These are phyloP conservation scores for Parnassius smintheus DNA, from an alignment of 2,888 invertebrate species.

Conservation along the genomic window DNA sequence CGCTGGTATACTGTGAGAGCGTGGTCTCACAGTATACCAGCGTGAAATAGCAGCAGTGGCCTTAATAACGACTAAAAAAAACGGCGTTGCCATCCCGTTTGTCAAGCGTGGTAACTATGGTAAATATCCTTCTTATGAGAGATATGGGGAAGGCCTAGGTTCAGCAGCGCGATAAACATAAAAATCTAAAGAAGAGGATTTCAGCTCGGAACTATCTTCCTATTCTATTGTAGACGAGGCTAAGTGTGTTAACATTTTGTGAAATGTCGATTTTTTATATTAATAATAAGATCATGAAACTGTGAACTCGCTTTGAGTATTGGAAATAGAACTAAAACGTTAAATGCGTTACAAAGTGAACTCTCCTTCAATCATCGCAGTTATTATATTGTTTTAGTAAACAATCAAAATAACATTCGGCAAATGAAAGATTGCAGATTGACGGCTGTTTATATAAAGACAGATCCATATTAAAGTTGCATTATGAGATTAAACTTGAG, in stretches of 20 bases:
- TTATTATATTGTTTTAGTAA: slow-evolving; percentile 37
- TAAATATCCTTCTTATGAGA: no score
- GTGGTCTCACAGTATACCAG: no score
- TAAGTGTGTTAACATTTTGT: not conserved
- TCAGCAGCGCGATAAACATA: no score
- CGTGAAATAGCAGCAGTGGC: no score
- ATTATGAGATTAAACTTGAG: not conserved
- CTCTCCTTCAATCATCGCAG: slow-evolving; percentile 32
- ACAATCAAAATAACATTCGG: slow-evolving; percentile 29
- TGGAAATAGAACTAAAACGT: slow-evolving; percentile 11
- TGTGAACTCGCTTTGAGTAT: slow-evolving; percentile 5
- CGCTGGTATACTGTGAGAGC: no score
- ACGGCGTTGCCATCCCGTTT: no score
- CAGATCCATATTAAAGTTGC: slow-evolving; percentile 4
- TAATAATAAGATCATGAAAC: not conserved
- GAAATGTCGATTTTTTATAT: not conserved
- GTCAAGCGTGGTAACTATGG: no score
- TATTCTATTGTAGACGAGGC: no score
- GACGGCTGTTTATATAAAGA: slow-evolving; percentile 20
- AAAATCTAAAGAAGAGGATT: no score
- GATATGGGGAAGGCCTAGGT: no score
- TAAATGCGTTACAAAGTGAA: slow-evolving; percentile 26
- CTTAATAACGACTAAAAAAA: no score
- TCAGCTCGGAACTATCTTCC: no score
- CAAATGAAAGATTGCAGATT: slow-evolving; percentile 23